Percentiles rank a stretch among this genome's conserved stretches.
phyloP scores from a whole-genome alignment of 2,888 invertebrate genomes.

The Pollenia amentaria region DNA sequence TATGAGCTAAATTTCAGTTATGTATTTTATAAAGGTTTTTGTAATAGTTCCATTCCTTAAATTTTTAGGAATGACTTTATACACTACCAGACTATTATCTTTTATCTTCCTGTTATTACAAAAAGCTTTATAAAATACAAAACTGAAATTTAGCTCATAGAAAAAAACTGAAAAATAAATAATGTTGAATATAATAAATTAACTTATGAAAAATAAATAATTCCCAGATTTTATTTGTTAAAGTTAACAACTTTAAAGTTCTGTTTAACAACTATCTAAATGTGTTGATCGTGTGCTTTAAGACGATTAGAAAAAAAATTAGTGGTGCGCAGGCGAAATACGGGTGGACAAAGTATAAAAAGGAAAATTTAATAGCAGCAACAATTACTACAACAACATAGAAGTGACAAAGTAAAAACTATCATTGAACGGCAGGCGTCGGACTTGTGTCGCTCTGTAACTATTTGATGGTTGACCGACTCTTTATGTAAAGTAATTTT shows the following conservation, averaged over 20 bases:
- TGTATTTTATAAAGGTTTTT: too few relatives aligned
- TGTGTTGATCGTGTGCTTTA: slow-evolving; percentile 61
- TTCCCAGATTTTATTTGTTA: too few relatives aligned
- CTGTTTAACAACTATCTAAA: slow-evolving; percentile 20
- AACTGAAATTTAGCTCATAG: too few relatives aligned
- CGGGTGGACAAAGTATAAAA: slow-evolving; percentile 39
- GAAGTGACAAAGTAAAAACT: slow-evolving; percentile 51
- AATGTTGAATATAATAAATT: too few relatives aligned
- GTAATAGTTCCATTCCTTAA: too few relatives aligned
- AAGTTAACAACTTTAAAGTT: background rate
- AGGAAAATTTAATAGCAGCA: slow-evolving; percentile 25
- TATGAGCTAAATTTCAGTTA: too few relatives aligned
- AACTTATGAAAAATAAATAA: background rate
- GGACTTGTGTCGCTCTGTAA: slow-evolving; percentile 59
- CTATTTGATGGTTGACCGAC: slow-evolving; percentile 71
- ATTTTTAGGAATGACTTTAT: too few relatives aligned
- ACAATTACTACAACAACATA: background rate
- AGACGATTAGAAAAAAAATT: slow-evolving; percentile 63
- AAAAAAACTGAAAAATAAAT: too few relatives aligned
- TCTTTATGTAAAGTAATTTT: slow-evolving; percentile 68
- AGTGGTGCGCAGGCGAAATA: slow-evolving; percentile 49
- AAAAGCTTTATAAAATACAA: too few relatives aligned
- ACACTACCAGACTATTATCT: too few relatives aligned
- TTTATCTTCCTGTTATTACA: too few relatives aligned
- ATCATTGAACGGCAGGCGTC: slow-evolving; percentile 60